Conservation (phyloP, 2,113 vertebrate species). For the Otolemur garnettii region DNA sequence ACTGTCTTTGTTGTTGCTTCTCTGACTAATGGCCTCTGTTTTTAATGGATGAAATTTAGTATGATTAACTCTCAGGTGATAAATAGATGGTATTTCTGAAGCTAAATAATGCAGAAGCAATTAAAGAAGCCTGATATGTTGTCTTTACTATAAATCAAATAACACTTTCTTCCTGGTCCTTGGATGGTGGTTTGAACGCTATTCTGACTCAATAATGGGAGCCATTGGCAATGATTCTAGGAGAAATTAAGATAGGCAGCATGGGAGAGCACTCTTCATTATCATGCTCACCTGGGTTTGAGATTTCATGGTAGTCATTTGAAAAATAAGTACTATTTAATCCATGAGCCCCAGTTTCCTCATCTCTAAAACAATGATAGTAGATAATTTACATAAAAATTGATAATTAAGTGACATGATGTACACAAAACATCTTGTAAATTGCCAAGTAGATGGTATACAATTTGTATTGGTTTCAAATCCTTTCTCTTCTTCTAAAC, state of each 20-base stretch:
- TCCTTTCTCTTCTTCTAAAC: not conserved
- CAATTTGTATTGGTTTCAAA: not conserved
- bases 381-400: conserved; percentile 7
- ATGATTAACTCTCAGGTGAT: conserved; percentile 84
- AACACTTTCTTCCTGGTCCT: conserved; percentile 20
- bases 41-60: conserved; percentile 81
- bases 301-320: no score
- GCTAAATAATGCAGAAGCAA: conserved; percentile 82
- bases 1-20: conserved; percentile 44
- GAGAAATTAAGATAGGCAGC: not conserved
- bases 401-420: not conserved
- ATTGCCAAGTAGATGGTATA: not conserved
- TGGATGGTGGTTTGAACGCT: not conserved
- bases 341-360: not conserved
- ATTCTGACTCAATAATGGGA: not conserved
- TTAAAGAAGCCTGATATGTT: conserved; percentile 81
- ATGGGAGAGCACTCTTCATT: fast-evolving
- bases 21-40: conserved; percentile 70
- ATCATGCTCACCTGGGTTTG: not conserved
- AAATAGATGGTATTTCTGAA: conserved; percentile 82
- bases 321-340: not conserved
- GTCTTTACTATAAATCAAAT: conserved; percentile 81
- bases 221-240: no score
- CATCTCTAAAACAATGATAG: conserved; percentile 2
- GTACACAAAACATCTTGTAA: not conserved